These are phyloP conservation scores for Gallinago paraguaiae DNA, from an alignment of 2,113 vertebrate species.

Conservation along the genomic window DNA sequence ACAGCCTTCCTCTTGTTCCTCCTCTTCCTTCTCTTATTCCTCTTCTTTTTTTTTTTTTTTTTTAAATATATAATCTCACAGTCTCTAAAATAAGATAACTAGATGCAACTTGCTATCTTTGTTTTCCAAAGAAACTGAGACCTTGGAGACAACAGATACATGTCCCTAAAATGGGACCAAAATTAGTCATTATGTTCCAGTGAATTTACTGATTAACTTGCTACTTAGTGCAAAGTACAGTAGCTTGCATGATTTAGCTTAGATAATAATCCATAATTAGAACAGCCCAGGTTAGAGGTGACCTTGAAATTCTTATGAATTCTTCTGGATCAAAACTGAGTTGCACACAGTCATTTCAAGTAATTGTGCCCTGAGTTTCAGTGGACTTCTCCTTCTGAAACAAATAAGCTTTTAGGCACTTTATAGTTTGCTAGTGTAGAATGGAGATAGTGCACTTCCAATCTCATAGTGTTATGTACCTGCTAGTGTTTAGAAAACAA, in stretches of 20 bases:
- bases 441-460: neutral
- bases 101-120: neutral
- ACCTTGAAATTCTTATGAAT: neutral
- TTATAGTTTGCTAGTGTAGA: neutral
- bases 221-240: neutral
- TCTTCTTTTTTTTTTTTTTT: neutral
- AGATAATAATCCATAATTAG: neutral
- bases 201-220: neutral
- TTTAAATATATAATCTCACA: neutral
- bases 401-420: neutral
- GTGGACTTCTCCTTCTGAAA: neutral
- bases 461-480: neutral
- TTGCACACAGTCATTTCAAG: neutral
- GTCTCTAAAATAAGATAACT: neutral
- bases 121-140: neutral
- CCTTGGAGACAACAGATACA: neutral
- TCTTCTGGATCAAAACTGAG: neutral
- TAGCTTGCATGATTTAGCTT: neutral
- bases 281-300: neutral
- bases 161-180: neutral
- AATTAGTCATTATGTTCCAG: neutral
- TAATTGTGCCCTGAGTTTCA: neutral
- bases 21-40: neutral
- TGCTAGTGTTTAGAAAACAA: neutral
- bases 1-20: neutral